Conservation (phyloP, 2,797 vertebrate genomes). For the Todus mexicanus region DNA sequence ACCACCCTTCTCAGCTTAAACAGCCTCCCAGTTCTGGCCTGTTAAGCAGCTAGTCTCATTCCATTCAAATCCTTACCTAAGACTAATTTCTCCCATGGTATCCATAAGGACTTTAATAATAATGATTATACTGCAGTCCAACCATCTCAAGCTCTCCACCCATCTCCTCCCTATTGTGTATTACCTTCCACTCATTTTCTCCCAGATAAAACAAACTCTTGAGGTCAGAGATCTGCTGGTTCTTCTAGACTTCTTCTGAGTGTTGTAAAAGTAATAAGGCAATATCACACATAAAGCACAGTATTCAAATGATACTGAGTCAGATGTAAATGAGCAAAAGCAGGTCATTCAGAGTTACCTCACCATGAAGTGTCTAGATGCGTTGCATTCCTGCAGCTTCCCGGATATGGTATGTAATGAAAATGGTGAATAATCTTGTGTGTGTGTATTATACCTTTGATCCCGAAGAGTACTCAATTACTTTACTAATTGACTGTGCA, state of each 20-base stretch:
- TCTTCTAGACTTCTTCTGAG: slow-evolving; percentile 21
- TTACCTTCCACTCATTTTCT: slow-evolving; percentile 55
- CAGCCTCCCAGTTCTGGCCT: neutral
- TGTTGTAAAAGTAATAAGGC: slow-evolving; percentile 55
- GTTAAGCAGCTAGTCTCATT: slow-evolving; percentile 20
- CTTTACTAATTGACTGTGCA: slow-evolving; percentile 55
- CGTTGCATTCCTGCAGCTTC: slow-evolving; percentile 52
- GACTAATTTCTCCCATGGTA: slow-evolving; percentile 62
- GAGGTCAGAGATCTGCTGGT: slow-evolving; percentile 54
- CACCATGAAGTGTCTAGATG: slow-evolving; percentile 11
- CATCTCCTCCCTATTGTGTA: slow-evolving; percentile 58
- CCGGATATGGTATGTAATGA: slow-evolving; percentile 52
- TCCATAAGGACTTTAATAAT: slow-evolving; percentile 47
- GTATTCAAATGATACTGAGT: slow-evolving; percentile 46
- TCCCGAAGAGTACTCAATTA: slow-evolving; percentile 55
- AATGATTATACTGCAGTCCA: slow-evolving; percentile 48
- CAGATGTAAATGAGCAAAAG: slow-evolving; percentile 63
- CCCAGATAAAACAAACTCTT: slow-evolving; percentile 54
- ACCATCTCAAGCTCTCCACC: slow-evolving; percentile 45
- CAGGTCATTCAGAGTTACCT: slow-evolving; percentile 65
- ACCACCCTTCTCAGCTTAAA: neutral
- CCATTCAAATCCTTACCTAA: slow-evolving; percentile 60
- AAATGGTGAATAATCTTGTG: slow-evolving; percentile 54
- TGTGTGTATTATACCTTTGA: slow-evolving; percentile 40
- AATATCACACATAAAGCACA: slow-evolving; percentile 50